Evolutionary conservation across 2,113 vertebrate species (phyloP).

Genomic region (Tachysurus vachellii): DNA sequence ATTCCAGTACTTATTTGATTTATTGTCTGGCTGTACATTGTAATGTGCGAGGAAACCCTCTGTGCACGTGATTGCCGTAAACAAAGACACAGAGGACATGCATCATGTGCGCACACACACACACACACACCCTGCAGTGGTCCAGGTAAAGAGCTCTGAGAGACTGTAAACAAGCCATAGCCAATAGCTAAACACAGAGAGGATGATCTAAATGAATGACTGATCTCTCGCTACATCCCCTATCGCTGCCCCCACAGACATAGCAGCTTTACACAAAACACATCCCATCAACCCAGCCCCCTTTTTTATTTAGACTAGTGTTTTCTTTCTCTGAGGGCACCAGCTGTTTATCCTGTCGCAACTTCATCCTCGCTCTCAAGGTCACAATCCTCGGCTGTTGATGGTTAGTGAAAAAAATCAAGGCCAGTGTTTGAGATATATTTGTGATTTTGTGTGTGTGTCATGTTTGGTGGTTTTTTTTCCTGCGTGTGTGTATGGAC

Average conservation of each 20-base stretch:
- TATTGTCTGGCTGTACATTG: slow-evolving; percentile 7
- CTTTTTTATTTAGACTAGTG: not conserved
- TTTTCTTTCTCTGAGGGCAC: slow-evolving; percentile 24
- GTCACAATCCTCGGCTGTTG: not conserved
- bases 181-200: slow-evolving; percentile 16
- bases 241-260: not conserved
- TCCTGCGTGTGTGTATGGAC: slow-evolving; percentile 43
- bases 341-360: not conserved
- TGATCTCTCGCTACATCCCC: slow-evolving; percentile 8
- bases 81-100: slow-evolving; percentile 66
- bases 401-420: not conserved
- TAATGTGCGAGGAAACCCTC: slow-evolving; percentile 54
- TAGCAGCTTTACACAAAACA: not conserved
- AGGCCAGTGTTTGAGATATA: not conserved
- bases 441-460: slow-evolving; percentile 29
- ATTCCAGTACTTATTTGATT: not conserved
- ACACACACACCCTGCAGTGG: slow-evolving; percentile 38
- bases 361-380: slow-evolving; percentile 16
- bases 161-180: slow-evolving; percentile 31
- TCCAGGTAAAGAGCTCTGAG: slow-evolving; percentile 55
- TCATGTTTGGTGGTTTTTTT: slow-evolving; percentile 40
- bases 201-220: slow-evolving; percentile 35
- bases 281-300: not conserved
- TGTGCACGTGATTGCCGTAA: slow-evolving; percentile 63
- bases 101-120: slow-evolving; percentile 13